A percentile compares a stretch with the other conserved stretches of the same genome.
Evolutionary conservation across 2,113 vertebrate species (phyloP).

Genomic region (Lepidothrix coronata): DNA sequence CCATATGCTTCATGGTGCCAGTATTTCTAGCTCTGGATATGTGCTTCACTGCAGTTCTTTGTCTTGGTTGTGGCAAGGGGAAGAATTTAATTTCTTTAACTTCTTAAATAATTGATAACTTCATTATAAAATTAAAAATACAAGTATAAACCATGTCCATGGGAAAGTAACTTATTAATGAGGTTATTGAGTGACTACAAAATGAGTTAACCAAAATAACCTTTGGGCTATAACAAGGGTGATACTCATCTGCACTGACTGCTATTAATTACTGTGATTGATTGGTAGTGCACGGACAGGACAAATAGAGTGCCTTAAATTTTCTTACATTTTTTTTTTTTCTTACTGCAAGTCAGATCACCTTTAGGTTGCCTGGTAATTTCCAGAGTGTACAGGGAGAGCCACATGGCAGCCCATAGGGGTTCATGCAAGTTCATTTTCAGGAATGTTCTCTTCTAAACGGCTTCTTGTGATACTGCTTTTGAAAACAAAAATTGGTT

Average conservation of each 20-base stretch:
- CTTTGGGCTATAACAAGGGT: neutral
- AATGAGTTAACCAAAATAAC: neutral
- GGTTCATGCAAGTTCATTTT: neutral
- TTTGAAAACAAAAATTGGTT: neutral
- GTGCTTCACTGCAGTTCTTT: neutral
- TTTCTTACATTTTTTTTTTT: neutral
- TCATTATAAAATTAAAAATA: conserved; percentile 28
- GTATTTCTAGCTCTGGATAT: neutral
- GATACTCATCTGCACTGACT: neutral
- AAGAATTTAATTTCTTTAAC: neutral
- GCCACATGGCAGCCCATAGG: neutral
- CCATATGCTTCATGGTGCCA: neutral
- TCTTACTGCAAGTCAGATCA: neutral
- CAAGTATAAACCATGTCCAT: neutral
- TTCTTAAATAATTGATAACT: neutral
- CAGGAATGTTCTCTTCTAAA: neutral
- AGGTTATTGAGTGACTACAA: neutral
- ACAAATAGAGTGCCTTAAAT: neutral
- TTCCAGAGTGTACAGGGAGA: neutral
- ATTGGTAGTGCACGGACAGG: neutral
- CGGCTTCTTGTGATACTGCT: neutral
- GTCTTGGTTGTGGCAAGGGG: neutral
- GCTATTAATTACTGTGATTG: neutral
- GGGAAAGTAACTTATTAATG: neutral
- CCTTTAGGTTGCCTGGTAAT: neutral